phyloP scores from a whole-genome alignment of 2,113 vertebrate genomes.

The Artemisiospiza belli region DNA sequence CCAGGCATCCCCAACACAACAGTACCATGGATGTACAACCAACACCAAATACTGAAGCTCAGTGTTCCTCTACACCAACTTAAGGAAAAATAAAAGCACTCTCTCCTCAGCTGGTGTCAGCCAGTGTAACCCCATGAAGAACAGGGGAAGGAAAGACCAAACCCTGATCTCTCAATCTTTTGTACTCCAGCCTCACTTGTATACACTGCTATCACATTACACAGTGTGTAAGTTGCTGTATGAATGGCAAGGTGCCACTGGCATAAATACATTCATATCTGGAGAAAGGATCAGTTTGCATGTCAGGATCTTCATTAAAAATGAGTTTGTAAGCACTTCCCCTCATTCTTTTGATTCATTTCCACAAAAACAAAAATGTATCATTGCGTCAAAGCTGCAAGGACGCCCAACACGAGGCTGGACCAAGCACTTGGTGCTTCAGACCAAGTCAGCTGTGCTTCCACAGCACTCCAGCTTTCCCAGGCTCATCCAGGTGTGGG shows the following conservation, averaged over 20 bases:
- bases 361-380: conserved; percentile 2
- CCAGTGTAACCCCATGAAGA: not conserved
- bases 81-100: not conserved
- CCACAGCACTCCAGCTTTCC: not conserved
- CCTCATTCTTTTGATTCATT: conserved; percentile 20
- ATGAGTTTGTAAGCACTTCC: conserved; percentile 19
- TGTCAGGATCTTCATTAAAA: conserved; percentile 37
- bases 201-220: not conserved
- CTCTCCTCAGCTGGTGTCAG: not conserved
- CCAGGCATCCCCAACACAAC: not conserved
- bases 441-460: not conserved
- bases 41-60: not conserved
- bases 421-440: not conserved
- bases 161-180: not conserved
- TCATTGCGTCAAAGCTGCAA: not conserved
- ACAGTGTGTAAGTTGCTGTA: not conserved
- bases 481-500: not conserved
- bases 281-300: conserved; percentile 23
- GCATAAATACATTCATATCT: conserved; percentile 23
- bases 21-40: not conserved
- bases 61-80: not conserved
- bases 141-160: conserved; percentile 41
- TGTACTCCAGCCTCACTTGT: not conserved
- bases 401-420: rapidly evolving
- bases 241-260: conserved; percentile 27